A percentile compares a stretch with the other conserved stretches of the same genome.
Conservation (phyloP, 1,140 invertebrate genomes). For the Tetragonula clypearis region DNA sequence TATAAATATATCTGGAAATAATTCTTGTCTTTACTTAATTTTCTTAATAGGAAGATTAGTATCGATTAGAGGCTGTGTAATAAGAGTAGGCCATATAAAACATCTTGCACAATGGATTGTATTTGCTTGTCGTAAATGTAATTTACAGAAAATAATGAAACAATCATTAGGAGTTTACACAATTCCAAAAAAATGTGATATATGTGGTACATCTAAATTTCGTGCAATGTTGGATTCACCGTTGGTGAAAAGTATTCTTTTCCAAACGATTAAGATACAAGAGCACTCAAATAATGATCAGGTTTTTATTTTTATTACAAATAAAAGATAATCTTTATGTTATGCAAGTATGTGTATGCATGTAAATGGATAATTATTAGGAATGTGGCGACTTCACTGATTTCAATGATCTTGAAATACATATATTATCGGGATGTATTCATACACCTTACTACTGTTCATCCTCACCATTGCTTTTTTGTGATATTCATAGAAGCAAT, state of each 20-base stretch:
- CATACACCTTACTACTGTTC: too few species aligned
- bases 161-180: conserved; percentile 76
- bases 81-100: conserved; percentile 89
- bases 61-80: conserved; percentile 92
- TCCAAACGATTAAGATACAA: conserved; percentile 91
- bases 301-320: conserved; percentile 72
- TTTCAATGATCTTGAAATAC: too few species aligned
- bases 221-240: conserved; percentile 85
- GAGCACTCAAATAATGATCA: conserved; percentile 86
- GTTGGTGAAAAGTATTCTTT: conserved; percentile 88
- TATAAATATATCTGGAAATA: background rate
- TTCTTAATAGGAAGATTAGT: conserved; percentile 89
- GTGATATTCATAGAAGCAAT: too few species aligned
- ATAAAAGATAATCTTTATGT: conserved; percentile 5
- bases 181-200: conserved; percentile 83
- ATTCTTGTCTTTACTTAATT: conserved; percentile 16
- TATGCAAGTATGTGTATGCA: background rate
- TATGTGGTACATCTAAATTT: conserved; percentile 88
- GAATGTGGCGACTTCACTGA: too few species aligned
- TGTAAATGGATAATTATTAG: background rate
- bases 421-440: too few species aligned
- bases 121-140: conserved; percentile 85
- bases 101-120: conserved; percentile 89
- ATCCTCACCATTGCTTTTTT: too few species aligned
- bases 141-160: conserved; percentile 66